Evolutionary conservation across 1,140 invertebrate species (phyloP).

Genomic region (Apis mellifera): Amel_HAv3.1 CM009931.2:7917501-7918000

Average conservation of each 20-base stretch:
- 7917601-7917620: conserved; percentile 2
- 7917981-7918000: neutral
- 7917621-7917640: conserved; percentile 10
- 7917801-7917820: neutral
- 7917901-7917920: neutral
- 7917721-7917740: neutral
- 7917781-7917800: too few species aligned
- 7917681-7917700: conserved; percentile 14
- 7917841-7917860: neutral
- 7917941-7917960: neutral
- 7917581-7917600: conserved; percentile 51
- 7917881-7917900: neutral
- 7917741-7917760: neutral
- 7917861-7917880: neutral
- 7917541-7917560: conserved; percentile 43
- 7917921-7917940: neutral
- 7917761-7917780: neutral
- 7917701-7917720: neutral
- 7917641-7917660: neutral
- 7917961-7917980: neutral
- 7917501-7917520: neutral
- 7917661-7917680: conserved; percentile 12
- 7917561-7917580: conserved; percentile 62
- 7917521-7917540: conserved; percentile 60
- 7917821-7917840: neutral